phyloP scores from a whole-genome alignment of 2,113 vertebrate genomes.

The Pelobates fuscus region DNA sequence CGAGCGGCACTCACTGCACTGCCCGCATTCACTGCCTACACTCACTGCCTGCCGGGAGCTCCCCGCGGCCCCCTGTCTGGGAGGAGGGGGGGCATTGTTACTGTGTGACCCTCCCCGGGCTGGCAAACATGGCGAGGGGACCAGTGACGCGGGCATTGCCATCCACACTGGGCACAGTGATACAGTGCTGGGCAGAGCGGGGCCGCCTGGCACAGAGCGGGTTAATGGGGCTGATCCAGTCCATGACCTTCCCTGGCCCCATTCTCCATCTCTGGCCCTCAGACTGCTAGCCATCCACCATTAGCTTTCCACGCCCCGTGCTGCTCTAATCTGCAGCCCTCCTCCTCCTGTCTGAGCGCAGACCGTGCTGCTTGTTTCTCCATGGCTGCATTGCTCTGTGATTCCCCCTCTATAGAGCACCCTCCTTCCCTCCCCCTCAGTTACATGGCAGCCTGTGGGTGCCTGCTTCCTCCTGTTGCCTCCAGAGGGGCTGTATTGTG shows the following conservation, averaged over 20 bases:
- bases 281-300: conserved; percentile 9
- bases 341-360: conserved; percentile 15
- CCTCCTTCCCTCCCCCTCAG: background rate
- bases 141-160: background rate
- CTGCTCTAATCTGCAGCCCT: conserved; percentile 11
- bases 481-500: conserved; percentile 6
- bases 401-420: background rate
- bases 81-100: no score
- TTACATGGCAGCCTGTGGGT: conserved; percentile 2
- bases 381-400: background rate
- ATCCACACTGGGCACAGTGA: background rate
- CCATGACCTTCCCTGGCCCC: conserved; percentile 20
- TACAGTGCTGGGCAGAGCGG: background rate
- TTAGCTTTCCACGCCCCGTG: conserved; percentile 30
- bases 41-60: no score
- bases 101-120: no score
- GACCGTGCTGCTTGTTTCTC: background rate
- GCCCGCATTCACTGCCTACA: no score
- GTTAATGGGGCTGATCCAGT: background rate
- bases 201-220: background rate
- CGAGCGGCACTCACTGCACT: no score
- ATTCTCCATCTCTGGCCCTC: background rate
- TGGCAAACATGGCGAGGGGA: no score
- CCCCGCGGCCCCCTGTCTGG: no score
- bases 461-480: background rate